Base-by-base conservation (phyloP, 2,888 invertebrate species). In the Myopa testacea region DNA sequence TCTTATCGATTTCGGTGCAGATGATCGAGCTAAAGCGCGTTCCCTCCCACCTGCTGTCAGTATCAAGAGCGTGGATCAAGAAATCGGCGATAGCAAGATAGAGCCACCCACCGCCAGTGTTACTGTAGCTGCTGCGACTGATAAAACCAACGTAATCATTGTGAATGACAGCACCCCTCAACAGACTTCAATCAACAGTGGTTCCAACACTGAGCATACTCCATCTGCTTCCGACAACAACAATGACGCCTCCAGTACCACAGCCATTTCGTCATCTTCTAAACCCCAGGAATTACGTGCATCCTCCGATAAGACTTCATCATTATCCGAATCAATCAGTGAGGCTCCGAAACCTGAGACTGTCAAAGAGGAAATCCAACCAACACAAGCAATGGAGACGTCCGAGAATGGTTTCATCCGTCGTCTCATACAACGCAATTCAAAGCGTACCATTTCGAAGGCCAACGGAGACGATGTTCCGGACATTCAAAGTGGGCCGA, bases 371-470 rank as follows among this genome's bases (percentile, higher is more conserved):
- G 37, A 73, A 45, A 74, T 77, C 45, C 78, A 80, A 58, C 16
- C 70, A n/a, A 76, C 26, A 4, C 26, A 4, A 62, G 62, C 26
- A 37, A 10, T 78, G 14, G 86, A 87, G 3, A 83, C 89, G 81
- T 75, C 92, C 91, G 88, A 92, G 90, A 86, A 92, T 90, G 86
- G 92, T 90, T 87, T 93, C 91, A 80, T 94, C 85, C 93, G 93
- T 77, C 91, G 94, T 80, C 88, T 94, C 75, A 90, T 94, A 65
- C 90, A 93, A 62, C 91, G 94, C 82, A 93, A 93, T 83, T 94
- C 94, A 76, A 94, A 93, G 50, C 93, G 94, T 85, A 93, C 94
- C 86, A 93, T 93, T 79, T 92, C 93, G 82, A 91, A 92, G 78
- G 86, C 87, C 10, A 83, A 81, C 4, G 65, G 82, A 5, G 84